phyloP scores from a whole-genome alignment of 2,797 vertebrate genomes.

The Adelosebastes latens region DNA sequence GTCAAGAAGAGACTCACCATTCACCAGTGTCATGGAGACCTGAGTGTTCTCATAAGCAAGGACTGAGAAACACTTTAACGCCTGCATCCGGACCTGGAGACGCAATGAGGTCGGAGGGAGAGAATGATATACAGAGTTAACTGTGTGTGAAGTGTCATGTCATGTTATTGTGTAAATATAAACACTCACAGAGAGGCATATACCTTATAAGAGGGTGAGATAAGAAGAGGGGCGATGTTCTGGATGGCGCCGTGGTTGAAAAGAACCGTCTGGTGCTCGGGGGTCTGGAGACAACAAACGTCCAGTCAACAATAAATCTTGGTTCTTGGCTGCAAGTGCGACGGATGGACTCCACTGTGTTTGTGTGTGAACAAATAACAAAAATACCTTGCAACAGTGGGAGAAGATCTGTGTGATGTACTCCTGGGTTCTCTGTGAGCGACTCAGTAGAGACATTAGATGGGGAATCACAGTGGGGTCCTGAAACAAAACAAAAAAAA shows the following conservation, averaged over 20 bases:
- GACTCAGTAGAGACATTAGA: slow-evolving; percentile 95
- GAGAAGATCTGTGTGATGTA: slow-evolving; percentile 99
- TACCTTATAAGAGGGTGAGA: slow-evolving; percentile 94
- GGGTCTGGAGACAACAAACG: slow-evolving; percentile 84
- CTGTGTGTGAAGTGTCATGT: not conserved
- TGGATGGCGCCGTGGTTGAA: slow-evolving; percentile 97
- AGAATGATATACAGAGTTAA: not conserved
- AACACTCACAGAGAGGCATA: not conserved
- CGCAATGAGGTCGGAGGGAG: not conserved
- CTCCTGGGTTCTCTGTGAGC: slow-evolving; percentile 94
- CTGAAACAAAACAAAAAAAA: slow-evolving; percentile 70
- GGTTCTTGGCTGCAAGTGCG: not conserved
- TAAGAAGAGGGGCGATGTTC: slow-evolving; percentile 94
- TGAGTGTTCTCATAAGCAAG: slow-evolving; percentile 97
- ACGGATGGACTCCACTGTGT: not conserved
- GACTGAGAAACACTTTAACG: slow-evolving; percentile 98
- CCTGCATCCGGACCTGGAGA: slow-evolving; percentile 95
- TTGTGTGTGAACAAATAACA: slow-evolving; percentile 22
- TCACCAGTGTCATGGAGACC: slow-evolving; percentile 96
- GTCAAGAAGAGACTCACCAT: slow-evolving; percentile 84
- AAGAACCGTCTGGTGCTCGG: slow-evolving; percentile 97
- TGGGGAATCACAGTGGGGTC: slow-evolving; percentile 97
- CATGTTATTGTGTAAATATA: not conserved
- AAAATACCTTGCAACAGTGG: slow-evolving; percentile 97
- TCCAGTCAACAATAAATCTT: not conserved